Conservation (phyloP, 2,113 vertebrate genomes). For the Silurus asotus region DNA sequence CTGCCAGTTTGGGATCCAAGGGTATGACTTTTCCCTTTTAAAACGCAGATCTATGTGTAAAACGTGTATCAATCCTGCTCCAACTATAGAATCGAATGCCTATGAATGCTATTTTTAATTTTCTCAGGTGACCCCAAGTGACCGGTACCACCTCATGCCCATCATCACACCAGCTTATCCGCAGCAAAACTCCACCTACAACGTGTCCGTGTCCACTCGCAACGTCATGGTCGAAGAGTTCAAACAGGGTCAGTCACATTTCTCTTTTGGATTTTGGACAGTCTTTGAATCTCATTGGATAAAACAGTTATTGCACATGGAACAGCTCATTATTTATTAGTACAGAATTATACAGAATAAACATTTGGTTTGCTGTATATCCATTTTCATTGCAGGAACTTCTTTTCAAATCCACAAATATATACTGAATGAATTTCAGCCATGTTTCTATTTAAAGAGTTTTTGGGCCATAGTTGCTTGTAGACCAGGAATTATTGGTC, state of each 20-base stretch:
- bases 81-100: not conserved
- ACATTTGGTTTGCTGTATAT: not conserved
- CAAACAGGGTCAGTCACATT: slow-evolving; percentile 81
- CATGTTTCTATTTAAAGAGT: not conserved
- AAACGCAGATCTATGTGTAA: not conserved
- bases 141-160: slow-evolving; percentile 92
- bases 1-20: slow-evolving; percentile 91
- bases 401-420: not conserved
- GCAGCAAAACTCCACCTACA: slow-evolving; percentile 92
- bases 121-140: slow-evolving; percentile 81
- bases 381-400: not conserved
- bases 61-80: not conserved
- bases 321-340: not conserved
- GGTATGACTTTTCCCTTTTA: slow-evolving; percentile 63
- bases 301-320: too few species aligned
- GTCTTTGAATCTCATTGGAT: not conserved
- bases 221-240: slow-evolving; percentile 91
- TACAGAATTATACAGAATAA: not conserved
- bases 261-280: not conserved
- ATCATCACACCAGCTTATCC: slow-evolving; percentile 95
- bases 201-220: slow-evolving; percentile 87
- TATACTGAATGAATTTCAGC: not conserved
- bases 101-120: slow-evolving; percentile 65
- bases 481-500: not conserved
- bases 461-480: not conserved